Evolutionary conservation across 2,888 invertebrate species (phyloP).

Genomic region (Crocallis elinguaria): DNA sequence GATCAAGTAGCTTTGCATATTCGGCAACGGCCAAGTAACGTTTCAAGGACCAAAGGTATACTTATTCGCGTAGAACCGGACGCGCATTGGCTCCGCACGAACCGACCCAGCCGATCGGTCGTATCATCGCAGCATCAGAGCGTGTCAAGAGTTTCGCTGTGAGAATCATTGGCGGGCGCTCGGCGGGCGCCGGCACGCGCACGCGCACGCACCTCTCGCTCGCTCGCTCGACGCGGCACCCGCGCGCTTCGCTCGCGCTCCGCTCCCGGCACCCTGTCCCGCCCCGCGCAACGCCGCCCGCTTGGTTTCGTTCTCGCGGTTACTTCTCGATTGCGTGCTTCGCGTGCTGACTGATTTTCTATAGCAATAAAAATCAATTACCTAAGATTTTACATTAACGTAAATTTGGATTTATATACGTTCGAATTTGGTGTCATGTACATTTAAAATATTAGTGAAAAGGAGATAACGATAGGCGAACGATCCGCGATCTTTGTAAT

Average conservation of each 20-base stretch:
- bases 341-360: slow-evolving; percentile 86
- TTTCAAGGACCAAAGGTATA: slow-evolving; percentile 85
- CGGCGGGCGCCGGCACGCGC: slow-evolving; percentile 41
- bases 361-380: slow-evolving; percentile 86
- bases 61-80: slow-evolving; percentile 84
- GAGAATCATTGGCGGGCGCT: slow-evolving; percentile 48
- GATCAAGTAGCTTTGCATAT: slow-evolving; percentile 84
- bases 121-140: slow-evolving; percentile 70
- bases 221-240: slow-evolving; percentile 44
- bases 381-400: slow-evolving; percentile 86
- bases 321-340: slow-evolving; percentile 86
- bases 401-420: slow-evolving; percentile 86
- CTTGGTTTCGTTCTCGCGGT: slow-evolving; percentile 84
- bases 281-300: slow-evolving; percentile 70
- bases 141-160: slow-evolving; percentile 69
- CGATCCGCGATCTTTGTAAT: slow-evolving; percentile 69
- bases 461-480: slow-evolving; percentile 81
- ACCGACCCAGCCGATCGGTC: slow-evolving; percentile 77
- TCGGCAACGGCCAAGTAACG: slow-evolving; percentile 83
- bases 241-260: slow-evolving; percentile 46
- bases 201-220: too few relatives aligned
- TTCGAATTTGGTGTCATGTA: slow-evolving; percentile 86
- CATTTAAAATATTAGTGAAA: slow-evolving; percentile 83
- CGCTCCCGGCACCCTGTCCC: slow-evolving; percentile 46
- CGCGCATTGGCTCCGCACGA: slow-evolving; percentile 83